phyloP scores from a whole-genome alignment of 2,113 vertebrate species.

The Lates calcarifer region DNA sequence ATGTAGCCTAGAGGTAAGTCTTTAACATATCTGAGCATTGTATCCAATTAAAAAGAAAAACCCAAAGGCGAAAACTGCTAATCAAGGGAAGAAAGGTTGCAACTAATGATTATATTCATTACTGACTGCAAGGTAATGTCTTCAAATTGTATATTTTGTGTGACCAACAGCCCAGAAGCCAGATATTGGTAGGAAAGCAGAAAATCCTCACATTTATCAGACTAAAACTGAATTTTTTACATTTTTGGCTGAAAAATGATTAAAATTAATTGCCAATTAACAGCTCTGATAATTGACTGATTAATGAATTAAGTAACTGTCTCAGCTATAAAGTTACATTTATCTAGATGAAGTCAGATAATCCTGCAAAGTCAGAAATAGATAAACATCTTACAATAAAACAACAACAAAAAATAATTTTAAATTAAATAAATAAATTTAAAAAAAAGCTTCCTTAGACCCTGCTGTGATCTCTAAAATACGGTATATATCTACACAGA shows the following conservation, averaged over 20 bases:
- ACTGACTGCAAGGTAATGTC: background rate
- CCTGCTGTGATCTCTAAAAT: constrained; percentile 3
- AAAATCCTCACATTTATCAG: background rate
- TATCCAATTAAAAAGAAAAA: background rate
- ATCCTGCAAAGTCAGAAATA: background rate
- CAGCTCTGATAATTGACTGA: background rate
- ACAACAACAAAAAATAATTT: background rate
- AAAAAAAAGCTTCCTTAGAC: background rate
- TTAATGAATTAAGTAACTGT: background rate
- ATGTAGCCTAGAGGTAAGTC: background rate
- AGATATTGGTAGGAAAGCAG: background rate
- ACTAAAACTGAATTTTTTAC: background rate
- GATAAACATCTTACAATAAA: background rate
- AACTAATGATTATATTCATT: background rate
- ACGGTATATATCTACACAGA: background rate
- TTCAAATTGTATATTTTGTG: background rate
- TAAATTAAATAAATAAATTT: background rate
- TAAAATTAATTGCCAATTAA: background rate
- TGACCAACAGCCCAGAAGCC: background rate
- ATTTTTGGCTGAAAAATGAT: background rate
- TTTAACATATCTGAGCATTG: background rate
- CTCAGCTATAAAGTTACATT: background rate
- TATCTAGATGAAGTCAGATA: background rate
- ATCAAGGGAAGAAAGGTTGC: background rate
- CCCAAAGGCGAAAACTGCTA: background rate